Conservation (phyloP, 2,888 invertebrate species). For the Odontocerum albicorne region DNA sequence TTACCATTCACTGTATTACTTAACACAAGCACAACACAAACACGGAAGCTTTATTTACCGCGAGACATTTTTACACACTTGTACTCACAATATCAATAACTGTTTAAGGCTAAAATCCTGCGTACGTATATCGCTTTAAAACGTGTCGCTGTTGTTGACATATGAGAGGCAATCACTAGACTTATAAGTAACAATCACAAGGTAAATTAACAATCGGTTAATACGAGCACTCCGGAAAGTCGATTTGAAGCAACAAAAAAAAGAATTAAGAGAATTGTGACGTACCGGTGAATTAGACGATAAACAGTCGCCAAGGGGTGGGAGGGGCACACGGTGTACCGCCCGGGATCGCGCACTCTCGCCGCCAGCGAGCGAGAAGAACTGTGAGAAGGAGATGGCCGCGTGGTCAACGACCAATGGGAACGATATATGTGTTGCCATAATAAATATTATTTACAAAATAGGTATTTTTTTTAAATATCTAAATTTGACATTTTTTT, state of each 20-base stretch:
- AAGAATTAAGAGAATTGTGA: conserved; percentile 29
- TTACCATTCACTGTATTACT: conserved; percentile 4
- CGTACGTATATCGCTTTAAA: conserved; percentile 20
- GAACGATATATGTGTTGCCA: too few relatives aligned
- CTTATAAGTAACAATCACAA: conserved; percentile 13
- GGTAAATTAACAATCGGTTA: conserved; percentile 10
- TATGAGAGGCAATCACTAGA: conserved; percentile 14
- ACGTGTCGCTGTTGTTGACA: conserved; percentile 22
- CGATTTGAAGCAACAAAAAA: conserved; percentile 28
- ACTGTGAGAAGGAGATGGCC: conserved; percentile 15
- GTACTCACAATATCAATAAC: conserved; percentile 31
- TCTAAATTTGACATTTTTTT: too few relatives aligned
- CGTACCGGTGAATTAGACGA: conserved; percentile 33
- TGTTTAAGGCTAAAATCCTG: conserved; percentile 24
- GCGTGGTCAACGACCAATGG: conserved; percentile 27
- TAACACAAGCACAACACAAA: conserved; percentile 30
- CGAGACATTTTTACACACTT: conserved; percentile 27
- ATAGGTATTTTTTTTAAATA: background rate
- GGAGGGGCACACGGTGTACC: conserved; percentile 30
- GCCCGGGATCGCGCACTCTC: conserved; percentile 24
- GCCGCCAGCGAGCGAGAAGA: conserved; percentile 17
- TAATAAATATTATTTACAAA: background rate
- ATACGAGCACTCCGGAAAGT: conserved; percentile 16
- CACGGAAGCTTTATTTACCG: conserved; percentile 30
- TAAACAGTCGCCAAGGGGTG: conserved; percentile 32